Percentiles rank a stretch among this genome's conserved stretches.
Evolutionary conservation across 2,797 vertebrate species (phyloP).

Genomic region (Cichlasoma orientale): DNA sequence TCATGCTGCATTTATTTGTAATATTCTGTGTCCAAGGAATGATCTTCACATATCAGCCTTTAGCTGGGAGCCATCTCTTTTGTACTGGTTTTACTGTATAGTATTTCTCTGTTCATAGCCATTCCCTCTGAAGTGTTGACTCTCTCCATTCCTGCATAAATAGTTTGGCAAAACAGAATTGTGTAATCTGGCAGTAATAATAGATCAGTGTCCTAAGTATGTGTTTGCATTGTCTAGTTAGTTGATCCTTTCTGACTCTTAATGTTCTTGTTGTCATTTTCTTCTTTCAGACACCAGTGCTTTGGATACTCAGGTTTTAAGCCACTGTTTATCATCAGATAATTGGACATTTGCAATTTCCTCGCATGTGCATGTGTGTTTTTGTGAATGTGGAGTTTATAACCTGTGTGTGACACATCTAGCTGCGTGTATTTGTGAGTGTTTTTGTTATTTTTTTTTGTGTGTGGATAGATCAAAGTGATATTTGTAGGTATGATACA

Average conservation of each 20-base stretch:
- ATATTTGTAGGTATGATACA: conserved; percentile 35
- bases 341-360: conserved; percentile 31
- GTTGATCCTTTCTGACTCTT: conserved; percentile 78
- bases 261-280: conserved; percentile 81
- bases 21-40: background rate
- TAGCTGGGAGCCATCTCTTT: background rate
- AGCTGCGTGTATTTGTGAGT: conserved; percentile 5
- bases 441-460: conserved; percentile 8
- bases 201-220: conserved; percentile 29
- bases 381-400: conserved; percentile 13
- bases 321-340: conserved; percentile 73
- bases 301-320: conserved; percentile 97
- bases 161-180: conserved; percentile 44
- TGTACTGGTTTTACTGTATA: conserved; percentile 9
- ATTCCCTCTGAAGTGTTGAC: conserved; percentile 32
- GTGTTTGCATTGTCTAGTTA: conserved; percentile 31
- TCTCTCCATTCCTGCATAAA: conserved; percentile 52
- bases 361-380: conserved; percentile 56
- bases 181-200: conserved; percentile 25
- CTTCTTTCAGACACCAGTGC: conserved; percentile 92
- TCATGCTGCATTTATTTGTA: conserved; percentile 11
- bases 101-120: conserved; percentile 33
- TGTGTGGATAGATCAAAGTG: background rate
- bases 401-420: background rate
- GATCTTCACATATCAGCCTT: conserved; percentile 4